Percentiles rank a stretch among this genome's conserved stretches.
These are phyloP conservation scores for Proisotoma minuta DNA, from an alignment of 2,888 invertebrate genomes.

Conservation along the genomic window DNA sequence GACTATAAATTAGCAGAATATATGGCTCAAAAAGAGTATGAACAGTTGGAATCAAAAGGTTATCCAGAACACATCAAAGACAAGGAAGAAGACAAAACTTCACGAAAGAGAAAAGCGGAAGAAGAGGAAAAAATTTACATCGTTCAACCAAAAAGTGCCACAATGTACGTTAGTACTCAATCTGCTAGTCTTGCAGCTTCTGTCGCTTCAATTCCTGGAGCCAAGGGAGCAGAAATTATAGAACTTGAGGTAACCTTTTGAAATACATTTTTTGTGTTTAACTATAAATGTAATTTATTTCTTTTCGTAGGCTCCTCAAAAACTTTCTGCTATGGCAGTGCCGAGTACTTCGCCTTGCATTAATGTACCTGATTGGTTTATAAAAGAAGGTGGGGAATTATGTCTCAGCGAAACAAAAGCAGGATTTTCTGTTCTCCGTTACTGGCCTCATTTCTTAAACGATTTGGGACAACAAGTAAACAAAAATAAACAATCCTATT, in stretches of 20 bases:
- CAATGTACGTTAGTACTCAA: background rate
- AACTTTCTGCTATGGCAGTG: constrained; percentile 24
- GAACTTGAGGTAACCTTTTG: constrained; percentile 23
- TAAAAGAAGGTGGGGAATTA: constrained; percentile 44
- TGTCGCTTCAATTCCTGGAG: constrained; percentile 19
- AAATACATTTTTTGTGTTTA: background rate
- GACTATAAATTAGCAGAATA: constrained; percentile 44
- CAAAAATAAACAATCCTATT: constrained; percentile 10
- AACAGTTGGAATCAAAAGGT: constrained; percentile 39
- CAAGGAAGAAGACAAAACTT: constrained; percentile 23
- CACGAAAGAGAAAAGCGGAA: constrained; percentile 19
- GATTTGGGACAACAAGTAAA: constrained; percentile 33
- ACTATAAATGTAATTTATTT: no score
- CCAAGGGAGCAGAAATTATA: constrained; percentile 7
- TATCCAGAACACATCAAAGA: constrained; percentile 39
- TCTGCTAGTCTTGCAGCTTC: constrained; percentile 24
- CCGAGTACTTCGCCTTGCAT: constrained; percentile 34
- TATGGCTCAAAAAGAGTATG: constrained; percentile 45
- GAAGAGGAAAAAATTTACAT: constrained; percentile 30
- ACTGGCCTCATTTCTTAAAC: constrained; percentile 39
- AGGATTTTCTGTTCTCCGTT: constrained; percentile 38
- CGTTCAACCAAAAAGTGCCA: constrained; percentile 38
- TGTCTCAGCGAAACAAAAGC: constrained; percentile 33
- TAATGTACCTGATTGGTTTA: constrained; percentile 43
- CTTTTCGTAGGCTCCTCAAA: constrained; percentile 22